These are phyloP conservation scores for Daphoenositta chrysoptera DNA, from an alignment of 2,113 vertebrate species.

Conservation along the genomic window DNA sequence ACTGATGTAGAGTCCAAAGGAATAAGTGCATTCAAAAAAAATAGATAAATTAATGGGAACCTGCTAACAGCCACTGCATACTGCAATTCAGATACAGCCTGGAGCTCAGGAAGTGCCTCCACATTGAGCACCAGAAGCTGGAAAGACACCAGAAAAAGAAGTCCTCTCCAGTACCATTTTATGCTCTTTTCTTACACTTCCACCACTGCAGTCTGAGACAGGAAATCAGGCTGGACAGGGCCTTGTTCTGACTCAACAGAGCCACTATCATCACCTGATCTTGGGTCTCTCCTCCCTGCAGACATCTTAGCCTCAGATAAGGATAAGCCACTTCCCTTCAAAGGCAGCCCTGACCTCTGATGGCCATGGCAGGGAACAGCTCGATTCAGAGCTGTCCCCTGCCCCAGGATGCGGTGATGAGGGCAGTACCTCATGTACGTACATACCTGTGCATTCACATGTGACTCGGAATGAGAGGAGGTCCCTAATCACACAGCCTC, in stretches of 20 bases:
- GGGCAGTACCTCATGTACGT: background rate
- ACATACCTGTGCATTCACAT: background rate
- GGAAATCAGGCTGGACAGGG: background rate
- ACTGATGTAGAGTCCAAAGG: background rate
- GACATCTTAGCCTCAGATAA: background rate
- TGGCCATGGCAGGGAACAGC: background rate
- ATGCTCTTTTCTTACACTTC: background rate
- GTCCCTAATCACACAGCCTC: background rate
- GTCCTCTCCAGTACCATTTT: background rate
- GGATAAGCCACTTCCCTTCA: background rate
- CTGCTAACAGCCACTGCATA: background rate
- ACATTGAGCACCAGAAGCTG: background rate
- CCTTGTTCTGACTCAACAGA: background rate
- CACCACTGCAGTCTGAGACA: background rate
- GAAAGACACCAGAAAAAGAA: background rate
- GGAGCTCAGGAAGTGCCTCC: background rate
- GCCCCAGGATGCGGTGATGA: background rate
- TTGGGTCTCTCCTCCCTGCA: background rate
- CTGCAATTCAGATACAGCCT: background rate
- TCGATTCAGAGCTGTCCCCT: background rate
- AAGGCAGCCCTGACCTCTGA: conserved; percentile 38
- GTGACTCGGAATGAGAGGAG: background rate
- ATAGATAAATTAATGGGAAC: background rate
- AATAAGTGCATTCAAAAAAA: background rate
- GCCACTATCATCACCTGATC: background rate